These are phyloP conservation scores for Nansenia antarctica DNA, from an alignment of 2,113 vertebrate genomes.

Conservation along the genomic window DNA sequence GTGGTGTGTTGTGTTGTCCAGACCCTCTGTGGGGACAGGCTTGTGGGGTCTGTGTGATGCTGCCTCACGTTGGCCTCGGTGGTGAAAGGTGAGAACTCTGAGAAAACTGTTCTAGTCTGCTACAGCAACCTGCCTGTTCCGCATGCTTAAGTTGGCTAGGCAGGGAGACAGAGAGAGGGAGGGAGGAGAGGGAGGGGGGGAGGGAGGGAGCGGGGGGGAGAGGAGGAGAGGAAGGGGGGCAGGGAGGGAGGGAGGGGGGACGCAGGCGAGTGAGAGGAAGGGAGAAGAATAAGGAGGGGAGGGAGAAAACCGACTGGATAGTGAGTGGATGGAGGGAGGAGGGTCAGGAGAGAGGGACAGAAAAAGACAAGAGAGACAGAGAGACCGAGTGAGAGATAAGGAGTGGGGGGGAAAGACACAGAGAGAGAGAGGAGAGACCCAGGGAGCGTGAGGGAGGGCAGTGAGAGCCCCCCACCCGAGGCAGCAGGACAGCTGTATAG, in stretches of 20 bases:
- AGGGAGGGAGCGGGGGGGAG: neutral
- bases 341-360: constrained; percentile 34
- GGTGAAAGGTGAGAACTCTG: constrained; percentile 79
- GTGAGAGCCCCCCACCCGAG: neutral
- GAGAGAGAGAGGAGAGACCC: neutral
- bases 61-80: constrained; percentile 62
- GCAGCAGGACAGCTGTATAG: neutral
- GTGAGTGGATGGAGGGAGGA: constrained; percentile 19
- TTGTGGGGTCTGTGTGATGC: constrained; percentile 36
- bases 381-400: neutral
- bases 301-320: neutral
- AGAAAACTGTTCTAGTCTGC: constrained; percentile 74
- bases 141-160: constrained; percentile 51
- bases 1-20: neutral
- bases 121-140: constrained; percentile 65
- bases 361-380: constrained; percentile 10
- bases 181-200: constrained; percentile 39
- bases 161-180: constrained; percentile 30
- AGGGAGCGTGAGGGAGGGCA: neutral
- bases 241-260: neutral
- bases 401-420: neutral
- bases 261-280: no score
- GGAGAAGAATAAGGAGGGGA: neutral
- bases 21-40: constrained; percentile 56
- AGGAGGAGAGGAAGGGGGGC: neutral